These are phyloP conservation scores for Acheta domesticus DNA, from an alignment of 2,888 invertebrate genomes.

Conservation along the genomic window DNA sequence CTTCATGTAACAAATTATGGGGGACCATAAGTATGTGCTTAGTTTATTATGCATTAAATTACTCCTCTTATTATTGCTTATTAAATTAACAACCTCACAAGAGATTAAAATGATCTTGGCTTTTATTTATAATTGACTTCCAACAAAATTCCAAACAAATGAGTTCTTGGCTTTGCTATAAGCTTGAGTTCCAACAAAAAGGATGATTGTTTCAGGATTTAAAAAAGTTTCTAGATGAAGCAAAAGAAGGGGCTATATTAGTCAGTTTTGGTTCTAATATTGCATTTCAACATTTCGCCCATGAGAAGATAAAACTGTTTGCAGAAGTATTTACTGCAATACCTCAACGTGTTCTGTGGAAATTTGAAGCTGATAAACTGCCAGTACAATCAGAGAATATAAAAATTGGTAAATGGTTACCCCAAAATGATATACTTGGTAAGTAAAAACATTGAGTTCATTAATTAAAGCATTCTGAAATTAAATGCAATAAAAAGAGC, in stretches of 20 bases:
- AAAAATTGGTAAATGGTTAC: constrained; percentile 49
- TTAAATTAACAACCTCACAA: too few species aligned
- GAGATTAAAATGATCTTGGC: too few species aligned
- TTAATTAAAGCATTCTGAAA: too few species aligned
- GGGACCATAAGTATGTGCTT: too few species aligned
- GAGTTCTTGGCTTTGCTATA: too few species aligned
- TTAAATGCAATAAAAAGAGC: too few species aligned
- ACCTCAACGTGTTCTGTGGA: constrained; percentile 51
- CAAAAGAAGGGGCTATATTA: constrained; percentile 50
- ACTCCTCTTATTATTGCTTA: too few species aligned
- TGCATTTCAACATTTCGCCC: constrained; percentile 48
- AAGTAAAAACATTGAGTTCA: not conserved
- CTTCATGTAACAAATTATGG: too few species aligned
- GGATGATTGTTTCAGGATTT: constrained; percentile 42
- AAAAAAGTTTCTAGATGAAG: constrained; percentile 47
- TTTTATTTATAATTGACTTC: too few species aligned
- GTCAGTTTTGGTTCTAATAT: constrained; percentile 53
- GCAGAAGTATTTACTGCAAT: constrained; percentile 48
- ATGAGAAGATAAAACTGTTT: constrained; percentile 46
- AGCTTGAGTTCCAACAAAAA: too few species aligned
- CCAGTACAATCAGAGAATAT: constrained; percentile 48
- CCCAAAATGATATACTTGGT: constrained; percentile 47
- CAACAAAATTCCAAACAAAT: too few species aligned
- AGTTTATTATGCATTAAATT: too few species aligned
- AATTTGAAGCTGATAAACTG: constrained; percentile 49